A percentile compares a stretch with the other conserved stretches of the same genome.
These are phyloP conservation scores for Suillia variegata DNA, from an alignment of 2,888 invertebrate species.

Conservation along the genomic window DNA sequence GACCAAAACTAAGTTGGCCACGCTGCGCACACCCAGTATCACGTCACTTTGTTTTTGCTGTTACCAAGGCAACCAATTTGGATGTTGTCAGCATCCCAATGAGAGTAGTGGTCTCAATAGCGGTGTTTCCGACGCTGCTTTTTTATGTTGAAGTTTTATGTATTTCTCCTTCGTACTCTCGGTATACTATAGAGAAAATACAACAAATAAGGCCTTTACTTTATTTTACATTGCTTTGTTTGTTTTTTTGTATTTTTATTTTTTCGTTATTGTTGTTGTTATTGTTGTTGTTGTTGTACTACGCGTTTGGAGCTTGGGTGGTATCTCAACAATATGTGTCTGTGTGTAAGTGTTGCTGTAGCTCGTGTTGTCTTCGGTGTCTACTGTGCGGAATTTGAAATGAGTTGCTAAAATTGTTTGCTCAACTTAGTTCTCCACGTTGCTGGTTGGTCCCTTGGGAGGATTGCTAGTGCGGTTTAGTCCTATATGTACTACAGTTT, in stretches of 20 bases:
- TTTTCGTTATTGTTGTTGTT: constrained; percentile 44
- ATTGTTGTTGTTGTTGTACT: constrained; percentile 39
- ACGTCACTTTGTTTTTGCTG: constrained; percentile 8
- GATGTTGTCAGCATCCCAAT: background rate
- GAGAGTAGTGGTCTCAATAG: background rate
- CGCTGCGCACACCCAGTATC: too few species aligned
- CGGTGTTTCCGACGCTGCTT: background rate
- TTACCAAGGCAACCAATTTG: constrained; percentile 5
- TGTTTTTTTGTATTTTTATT: background rate
- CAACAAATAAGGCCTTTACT: constrained; percentile 16
- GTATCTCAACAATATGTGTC: constrained; percentile 12
- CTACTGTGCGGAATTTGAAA: constrained; percentile 1
- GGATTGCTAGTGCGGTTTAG: background rate
- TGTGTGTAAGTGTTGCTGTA: too few species aligned
- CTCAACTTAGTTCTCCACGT: too few species aligned
- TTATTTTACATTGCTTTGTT: constrained; percentile 11
- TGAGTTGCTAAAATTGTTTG: constrained; percentile 11
- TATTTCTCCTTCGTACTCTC: background rate
- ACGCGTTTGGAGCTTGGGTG: constrained; percentile 16
- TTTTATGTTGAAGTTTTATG: constrained; percentile 4
- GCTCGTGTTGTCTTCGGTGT: background rate
- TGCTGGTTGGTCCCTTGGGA: background rate
- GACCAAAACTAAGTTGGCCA: too few species aligned
- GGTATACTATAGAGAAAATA: constrained; percentile 1
- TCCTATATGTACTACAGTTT: too few species aligned